A percentile compares a stretch with the other conserved stretches of the same genome.
These are phyloP conservation scores for Eurytoma californica DNA, from an alignment of 2,888 invertebrate species.

Conservation along the genomic window DNA sequence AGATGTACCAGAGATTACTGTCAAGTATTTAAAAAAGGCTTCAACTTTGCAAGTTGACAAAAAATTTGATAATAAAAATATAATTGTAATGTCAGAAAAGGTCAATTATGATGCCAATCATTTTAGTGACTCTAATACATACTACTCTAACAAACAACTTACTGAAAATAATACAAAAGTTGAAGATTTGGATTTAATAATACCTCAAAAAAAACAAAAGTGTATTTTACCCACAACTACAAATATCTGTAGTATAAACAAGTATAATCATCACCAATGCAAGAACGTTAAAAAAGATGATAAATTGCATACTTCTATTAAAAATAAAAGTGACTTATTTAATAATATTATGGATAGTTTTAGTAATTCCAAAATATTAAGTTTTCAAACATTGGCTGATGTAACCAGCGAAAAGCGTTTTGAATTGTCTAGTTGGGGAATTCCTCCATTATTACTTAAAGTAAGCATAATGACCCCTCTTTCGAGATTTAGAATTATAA, in stretches of 20 bases:
- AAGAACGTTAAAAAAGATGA: not conserved
- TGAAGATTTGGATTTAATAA: not conserved
- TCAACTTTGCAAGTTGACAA: conserved; percentile 35
- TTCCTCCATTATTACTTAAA: conserved; percentile 58
- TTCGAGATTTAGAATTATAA: not conserved
- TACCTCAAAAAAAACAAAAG: conserved; percentile 27
- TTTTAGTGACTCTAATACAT: too few relatives aligned
- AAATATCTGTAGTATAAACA: not conserved
- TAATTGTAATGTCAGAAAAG: not conserved
- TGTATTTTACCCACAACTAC: conserved; percentile 8
- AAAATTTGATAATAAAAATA: conserved; percentile 7
- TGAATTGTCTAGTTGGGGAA: conserved; percentile 59
- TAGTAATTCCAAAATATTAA: conserved; percentile 53
- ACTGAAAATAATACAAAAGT: conserved; percentile 6
- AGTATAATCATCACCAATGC: conserved; percentile 1
- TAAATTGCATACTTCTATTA: conserved; percentile 31
- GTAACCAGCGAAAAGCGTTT: conserved; percentile 52
- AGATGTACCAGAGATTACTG: conserved; percentile 7
- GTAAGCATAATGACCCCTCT: conserved; percentile 40
- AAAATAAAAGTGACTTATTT: conserved; percentile 43
- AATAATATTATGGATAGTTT: conserved; percentile 45
- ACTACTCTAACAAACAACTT: conserved; percentile 12
- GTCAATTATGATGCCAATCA: not conserved
- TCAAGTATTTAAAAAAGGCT: conserved; percentile 36
- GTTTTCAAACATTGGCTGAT: conserved; percentile 15